A percentile compares a stretch with the other conserved stretches of the same genome.
Evolutionary conservation across 1,140 invertebrate species (phyloP).

Genomic region (Drosophila simulans): DNA sequence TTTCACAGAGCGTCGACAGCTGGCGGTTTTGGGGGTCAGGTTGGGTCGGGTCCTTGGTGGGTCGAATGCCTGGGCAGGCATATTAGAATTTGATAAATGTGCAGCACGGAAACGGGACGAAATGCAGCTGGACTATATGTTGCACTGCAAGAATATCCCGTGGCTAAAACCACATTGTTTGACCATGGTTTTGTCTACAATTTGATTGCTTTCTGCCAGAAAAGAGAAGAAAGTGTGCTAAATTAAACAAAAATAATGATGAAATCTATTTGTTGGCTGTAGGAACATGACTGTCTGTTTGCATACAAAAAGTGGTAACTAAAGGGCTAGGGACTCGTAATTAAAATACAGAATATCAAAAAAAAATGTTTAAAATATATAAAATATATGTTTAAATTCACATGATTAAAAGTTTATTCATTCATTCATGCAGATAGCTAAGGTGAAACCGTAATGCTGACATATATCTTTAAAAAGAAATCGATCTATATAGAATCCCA

Average conservation of each 20-base stretch:
- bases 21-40: constrained; percentile 27
- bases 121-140: constrained; percentile 12
- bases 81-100: constrained; percentile 64
- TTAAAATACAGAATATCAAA: no score
- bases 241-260: constrained; percentile 2
- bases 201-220: background rate
- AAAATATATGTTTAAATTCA: no score
- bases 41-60: constrained; percentile 10
- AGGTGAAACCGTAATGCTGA: background rate
- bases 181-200: constrained; percentile 6
- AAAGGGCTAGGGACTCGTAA: no score
- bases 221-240: background rate
- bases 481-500: background rate
- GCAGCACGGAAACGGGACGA: constrained; percentile 34
- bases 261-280: background rate
- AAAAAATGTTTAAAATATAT: background rate
- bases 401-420: background rate
- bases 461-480: no score
- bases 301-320: no score
- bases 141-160: constrained; percentile 18
- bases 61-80: constrained; percentile 10
- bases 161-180: constrained; percentile 7
- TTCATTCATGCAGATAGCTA: background rate
- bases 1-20: constrained; percentile 41
- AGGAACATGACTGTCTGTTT: background rate